phyloP scores from a whole-genome alignment of 2,797 vertebrate genomes.

The Coendou prehensilis region DNA sequence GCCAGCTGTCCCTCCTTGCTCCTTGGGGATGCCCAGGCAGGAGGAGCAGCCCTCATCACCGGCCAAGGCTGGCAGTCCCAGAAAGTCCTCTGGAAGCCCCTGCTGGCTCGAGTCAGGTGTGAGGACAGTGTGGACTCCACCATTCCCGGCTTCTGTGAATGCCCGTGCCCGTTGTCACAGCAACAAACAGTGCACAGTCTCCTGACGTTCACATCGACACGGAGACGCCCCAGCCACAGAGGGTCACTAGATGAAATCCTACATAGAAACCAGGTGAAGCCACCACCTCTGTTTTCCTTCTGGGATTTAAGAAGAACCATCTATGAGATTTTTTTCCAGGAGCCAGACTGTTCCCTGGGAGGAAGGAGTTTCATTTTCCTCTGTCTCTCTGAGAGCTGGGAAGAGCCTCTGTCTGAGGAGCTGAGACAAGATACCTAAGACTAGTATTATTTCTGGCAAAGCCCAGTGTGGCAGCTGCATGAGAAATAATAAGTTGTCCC shows the following conservation, averaged over 20 bases:
- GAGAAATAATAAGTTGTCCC: background rate
- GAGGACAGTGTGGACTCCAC: background rate
- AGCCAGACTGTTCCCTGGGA: background rate
- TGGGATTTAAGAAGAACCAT: background rate
- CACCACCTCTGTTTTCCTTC: conserved; percentile 24
- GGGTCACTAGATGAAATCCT: conserved; percentile 31
- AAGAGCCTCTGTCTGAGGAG: background rate
- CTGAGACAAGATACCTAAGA: background rate
- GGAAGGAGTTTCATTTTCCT: conserved; percentile 1
- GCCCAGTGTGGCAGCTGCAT: background rate
- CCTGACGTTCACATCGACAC: background rate
- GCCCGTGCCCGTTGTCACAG: background rate
- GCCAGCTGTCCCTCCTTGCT: conserved; percentile 60
- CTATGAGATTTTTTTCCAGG: conserved; percentile 3
- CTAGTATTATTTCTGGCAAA: background rate
- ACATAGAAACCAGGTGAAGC: conserved; percentile 19
- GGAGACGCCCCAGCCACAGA: background rate
- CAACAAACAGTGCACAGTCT: background rate
- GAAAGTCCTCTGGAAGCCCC: conserved; percentile 16
- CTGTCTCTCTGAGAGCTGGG: background rate
- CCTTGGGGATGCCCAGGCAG: conserved; percentile 18
- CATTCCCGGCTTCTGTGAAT: conserved; percentile 26
- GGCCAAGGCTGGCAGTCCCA: conserved; percentile 13
- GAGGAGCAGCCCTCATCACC: background rate
- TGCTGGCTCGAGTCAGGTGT: background rate